Evolutionary conservation across 1,140 invertebrate species (phyloP).

Genomic region (Drosophila ogumai): DNA sequence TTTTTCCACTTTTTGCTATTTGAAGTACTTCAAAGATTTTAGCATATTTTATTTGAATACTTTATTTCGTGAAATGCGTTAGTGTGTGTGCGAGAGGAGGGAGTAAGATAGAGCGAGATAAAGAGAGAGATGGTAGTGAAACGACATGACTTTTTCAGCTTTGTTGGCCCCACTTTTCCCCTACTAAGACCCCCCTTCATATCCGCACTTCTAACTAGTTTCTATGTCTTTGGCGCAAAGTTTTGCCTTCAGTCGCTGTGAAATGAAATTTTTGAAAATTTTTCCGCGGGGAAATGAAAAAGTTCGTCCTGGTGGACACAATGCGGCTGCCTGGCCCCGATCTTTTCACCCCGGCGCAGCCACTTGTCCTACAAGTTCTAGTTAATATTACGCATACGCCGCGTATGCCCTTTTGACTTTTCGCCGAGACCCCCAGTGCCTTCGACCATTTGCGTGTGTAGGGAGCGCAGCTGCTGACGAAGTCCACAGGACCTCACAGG

Average conservation of each 20-base stretch:
- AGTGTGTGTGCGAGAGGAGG: slow-evolving; percentile 19
- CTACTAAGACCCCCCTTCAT: slow-evolving; percentile 4
- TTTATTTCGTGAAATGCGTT: slow-evolving; percentile 79
- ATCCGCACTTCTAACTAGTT: slow-evolving; percentile 74
- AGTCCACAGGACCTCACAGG: slow-evolving; percentile 15
- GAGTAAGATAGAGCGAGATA: neutral
- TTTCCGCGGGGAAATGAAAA: slow-evolving; percentile 84
- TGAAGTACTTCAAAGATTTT: slow-evolving; percentile 83
- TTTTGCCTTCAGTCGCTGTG: slow-evolving; percentile 75
- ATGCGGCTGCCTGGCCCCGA: slow-evolving; percentile 65
- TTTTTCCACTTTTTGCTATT: slow-evolving; percentile 72
- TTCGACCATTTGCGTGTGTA: slow-evolving; percentile 62
- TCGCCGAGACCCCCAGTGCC: slow-evolving; percentile 40
- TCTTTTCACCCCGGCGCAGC: slow-evolving; percentile 11
- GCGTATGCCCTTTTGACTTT: slow-evolving; percentile 80
- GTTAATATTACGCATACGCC: slow-evolving; percentile 81
- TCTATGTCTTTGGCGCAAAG: slow-evolving; percentile 79
- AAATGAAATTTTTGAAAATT: slow-evolving; percentile 84
- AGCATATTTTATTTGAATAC: slow-evolving; percentile 84
- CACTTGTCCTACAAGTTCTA: slow-evolving; percentile 50
- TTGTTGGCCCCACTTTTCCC: slow-evolving; percentile 51
- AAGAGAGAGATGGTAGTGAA: slow-evolving; percentile 11
- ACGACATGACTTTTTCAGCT: slow-evolving; percentile 79
- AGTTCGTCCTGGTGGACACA: slow-evolving; percentile 78
- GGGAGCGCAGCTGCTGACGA: slow-evolving; percentile 57